phyloP scores from a whole-genome alignment of 1,140 invertebrate species.

The Anadara kagoshimensis region DNA sequence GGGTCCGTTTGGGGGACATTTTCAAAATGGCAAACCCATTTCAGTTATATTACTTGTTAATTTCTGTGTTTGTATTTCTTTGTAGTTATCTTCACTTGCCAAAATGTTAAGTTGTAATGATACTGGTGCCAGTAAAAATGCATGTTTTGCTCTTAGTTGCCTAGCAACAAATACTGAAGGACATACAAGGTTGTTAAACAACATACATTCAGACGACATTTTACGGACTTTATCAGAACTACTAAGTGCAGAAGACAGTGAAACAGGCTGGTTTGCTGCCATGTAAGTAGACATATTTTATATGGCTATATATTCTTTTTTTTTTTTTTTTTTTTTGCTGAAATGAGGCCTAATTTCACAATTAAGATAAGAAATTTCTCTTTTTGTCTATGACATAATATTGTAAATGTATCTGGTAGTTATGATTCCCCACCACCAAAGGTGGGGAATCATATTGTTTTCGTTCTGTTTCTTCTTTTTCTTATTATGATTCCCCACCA shows the following conservation, averaged over 20 bases:
- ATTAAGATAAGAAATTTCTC: too few species aligned
- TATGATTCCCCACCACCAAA: too few species aligned
- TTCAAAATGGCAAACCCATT: too few species aligned
- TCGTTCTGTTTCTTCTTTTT: too few species aligned
- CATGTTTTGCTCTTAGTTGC: conserved; percentile 73
- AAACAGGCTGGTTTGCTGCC: conserved; percentile 74
- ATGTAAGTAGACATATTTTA: conserved; percentile 73
- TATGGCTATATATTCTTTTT: not conserved
- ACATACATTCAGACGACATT: conserved; percentile 62
- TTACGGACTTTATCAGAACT: conserved; percentile 59
- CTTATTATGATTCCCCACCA: too few species aligned
- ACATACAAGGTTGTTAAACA: conserved; percentile 63
- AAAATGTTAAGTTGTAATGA: conserved; percentile 71
- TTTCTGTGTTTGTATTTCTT: conserved; percentile 9
- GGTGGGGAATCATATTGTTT: too few species aligned
- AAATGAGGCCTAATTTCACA: too few species aligned
- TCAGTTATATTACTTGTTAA: too few species aligned
- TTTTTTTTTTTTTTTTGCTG: not conserved
- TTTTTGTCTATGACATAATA: too few species aligned
- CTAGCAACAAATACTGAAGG: conserved; percentile 69
- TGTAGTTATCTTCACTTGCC: conserved; percentile 66
- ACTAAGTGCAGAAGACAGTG: conserved; percentile 66
- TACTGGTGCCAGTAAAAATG: conserved; percentile 72
- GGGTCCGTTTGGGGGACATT: too few species aligned
- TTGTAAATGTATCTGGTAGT: too few species aligned